A percentile compares a stretch with the other conserved stretches of the same genome.
Evolutionary conservation across 2,113 vertebrate genomes (phyloP).

Genomic region (Eidolon helvum): DNA sequence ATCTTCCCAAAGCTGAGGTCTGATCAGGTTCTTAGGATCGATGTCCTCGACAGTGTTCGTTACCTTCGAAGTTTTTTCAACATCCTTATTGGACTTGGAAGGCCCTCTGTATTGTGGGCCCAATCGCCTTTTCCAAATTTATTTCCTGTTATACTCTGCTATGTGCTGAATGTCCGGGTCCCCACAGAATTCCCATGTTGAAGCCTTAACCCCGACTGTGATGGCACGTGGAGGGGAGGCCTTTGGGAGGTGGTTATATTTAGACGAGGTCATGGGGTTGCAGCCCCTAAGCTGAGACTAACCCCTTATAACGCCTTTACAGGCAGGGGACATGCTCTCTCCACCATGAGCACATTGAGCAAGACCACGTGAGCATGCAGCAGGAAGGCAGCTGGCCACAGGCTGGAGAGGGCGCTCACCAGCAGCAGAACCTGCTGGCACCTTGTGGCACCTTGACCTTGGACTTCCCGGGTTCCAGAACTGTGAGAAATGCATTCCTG

Average conservation of each 20-base stretch:
- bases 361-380: background rate
- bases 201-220: background rate
- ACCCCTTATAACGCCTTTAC: background rate
- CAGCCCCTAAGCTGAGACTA: background rate
- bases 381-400: background rate
- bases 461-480: background rate
- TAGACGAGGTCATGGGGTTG: background rate
- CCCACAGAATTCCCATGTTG: background rate
- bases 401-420: background rate
- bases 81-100: background rate
- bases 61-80: background rate
- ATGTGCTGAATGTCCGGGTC: background rate
- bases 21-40: background rate
- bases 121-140: background rate
- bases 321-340: background rate
- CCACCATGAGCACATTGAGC: accelerated
- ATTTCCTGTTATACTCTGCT: background rate
- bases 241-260: background rate
- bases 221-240: background rate
- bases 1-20: background rate
- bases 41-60: background rate
- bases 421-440: background rate
- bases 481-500: background rate
- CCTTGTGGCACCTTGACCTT: background rate
- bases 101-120: background rate